Percentiles rank a stretch among this genome's conserved stretches.
These are phyloP conservation scores for Andrena camellia DNA, from an alignment of 2,888 invertebrate genomes.

Conservation along the genomic window DNA sequence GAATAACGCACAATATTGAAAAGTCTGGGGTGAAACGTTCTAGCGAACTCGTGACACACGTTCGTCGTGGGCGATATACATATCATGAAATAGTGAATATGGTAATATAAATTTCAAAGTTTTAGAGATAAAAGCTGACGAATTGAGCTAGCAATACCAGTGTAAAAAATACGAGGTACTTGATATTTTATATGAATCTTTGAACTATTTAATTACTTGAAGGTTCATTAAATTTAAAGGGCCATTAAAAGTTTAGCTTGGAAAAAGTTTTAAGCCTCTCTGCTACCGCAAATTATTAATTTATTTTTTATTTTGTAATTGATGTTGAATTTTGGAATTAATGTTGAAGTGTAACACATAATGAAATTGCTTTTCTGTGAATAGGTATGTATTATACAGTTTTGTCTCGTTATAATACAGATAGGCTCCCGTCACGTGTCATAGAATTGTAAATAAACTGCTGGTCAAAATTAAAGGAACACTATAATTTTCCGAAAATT, in stretches of 20 bases:
- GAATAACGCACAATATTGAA: neutral
- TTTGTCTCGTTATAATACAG: too few species aligned
- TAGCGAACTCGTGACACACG: neutral
- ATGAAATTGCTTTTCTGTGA: too few species aligned
- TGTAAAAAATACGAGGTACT: neutral
- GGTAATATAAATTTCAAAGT: neutral
- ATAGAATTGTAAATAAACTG: too few species aligned
- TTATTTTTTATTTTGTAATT: neutral
- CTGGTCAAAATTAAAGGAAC: too few species aligned
- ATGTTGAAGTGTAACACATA: too few species aligned
- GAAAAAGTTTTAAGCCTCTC: neutral
- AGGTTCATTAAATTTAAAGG: neutral
- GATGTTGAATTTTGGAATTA: neutral
- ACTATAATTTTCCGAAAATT: too few species aligned
- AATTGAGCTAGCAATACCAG: neutral
- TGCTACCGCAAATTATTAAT: neutral
- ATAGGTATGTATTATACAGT: too few species aligned
- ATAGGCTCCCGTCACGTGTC: too few species aligned
- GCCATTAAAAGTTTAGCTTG: slow-evolving; percentile 3
- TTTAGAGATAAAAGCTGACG: neutral
- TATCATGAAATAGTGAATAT: neutral
- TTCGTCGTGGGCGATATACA: neutral
- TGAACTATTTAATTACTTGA: neutral
- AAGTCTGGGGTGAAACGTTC: neutral
- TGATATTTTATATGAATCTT: neutral